Percentiles rank a stretch among this genome's conserved stretches.
Evolutionary conservation across 2,888 invertebrate genomes (phyloP).

Genomic region (Helicoverpa assulta): DNA sequence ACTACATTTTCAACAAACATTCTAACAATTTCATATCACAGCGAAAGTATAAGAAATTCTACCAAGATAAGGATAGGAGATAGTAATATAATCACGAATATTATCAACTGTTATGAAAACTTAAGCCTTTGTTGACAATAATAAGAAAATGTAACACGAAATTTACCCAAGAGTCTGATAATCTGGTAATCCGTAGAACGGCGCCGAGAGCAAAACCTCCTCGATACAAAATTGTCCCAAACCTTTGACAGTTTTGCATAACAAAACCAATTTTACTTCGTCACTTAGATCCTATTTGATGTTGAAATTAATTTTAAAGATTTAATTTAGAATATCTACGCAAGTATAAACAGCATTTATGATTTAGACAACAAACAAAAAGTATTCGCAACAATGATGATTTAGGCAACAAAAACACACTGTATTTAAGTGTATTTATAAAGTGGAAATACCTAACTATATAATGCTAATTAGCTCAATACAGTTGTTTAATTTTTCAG

Average conservation of each 20-base stretch:
- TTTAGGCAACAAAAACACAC: no score
- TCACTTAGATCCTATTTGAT: not conserved
- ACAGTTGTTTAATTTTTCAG: constrained; percentile 66
- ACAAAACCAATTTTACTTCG: constrained; percentile 1
- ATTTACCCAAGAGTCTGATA: constrained; percentile 25
- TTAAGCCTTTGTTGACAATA: constrained; percentile 32
- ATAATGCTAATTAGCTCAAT: constrained; percentile 53
- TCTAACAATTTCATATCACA: constrained; percentile 1
- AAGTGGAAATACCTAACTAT: no score
- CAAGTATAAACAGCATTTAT: no score
- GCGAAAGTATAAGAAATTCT: not conserved
- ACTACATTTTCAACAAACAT: constrained; percentile 8
- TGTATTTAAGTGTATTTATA: no score
- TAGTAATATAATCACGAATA: constrained; percentile 6
- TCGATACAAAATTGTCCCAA: constrained; percentile 19
- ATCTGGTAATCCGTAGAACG: constrained; percentile 29
- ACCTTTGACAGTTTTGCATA: constrained; percentile 14
- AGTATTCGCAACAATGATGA: no score
- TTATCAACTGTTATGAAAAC: constrained; percentile 24
- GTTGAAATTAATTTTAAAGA: not conserved
- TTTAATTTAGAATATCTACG: no score
- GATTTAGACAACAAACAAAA: no score
- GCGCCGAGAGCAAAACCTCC: constrained; percentile 22
- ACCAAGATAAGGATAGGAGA: constrained; percentile 22
- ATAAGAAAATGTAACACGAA: constrained; percentile 41